phyloP scores from a whole-genome alignment of 2,797 vertebrate genomes.

The Oceanodroma leucorhoa region DNA sequence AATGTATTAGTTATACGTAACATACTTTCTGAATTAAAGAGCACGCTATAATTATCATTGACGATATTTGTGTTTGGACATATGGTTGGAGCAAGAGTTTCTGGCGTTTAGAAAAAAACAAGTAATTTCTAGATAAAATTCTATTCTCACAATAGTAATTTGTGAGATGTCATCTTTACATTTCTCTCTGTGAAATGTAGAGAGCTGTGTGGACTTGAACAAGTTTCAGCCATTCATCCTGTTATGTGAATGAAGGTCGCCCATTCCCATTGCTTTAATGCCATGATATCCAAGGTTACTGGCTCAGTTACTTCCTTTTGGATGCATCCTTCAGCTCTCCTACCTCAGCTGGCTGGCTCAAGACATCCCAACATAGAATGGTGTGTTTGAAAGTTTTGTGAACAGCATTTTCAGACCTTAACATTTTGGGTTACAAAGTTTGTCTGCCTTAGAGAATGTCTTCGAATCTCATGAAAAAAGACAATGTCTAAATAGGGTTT shows the following conservation, averaged over 20 bases:
- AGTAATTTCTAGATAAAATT: not conserved
- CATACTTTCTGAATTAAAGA: not conserved
- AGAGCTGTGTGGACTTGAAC: not conserved
- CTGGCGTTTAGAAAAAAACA: not conserved
- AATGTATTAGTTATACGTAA: not conserved
- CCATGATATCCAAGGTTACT: not conserved
- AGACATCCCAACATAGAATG: accelerated
- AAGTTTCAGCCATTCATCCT: not conserved
- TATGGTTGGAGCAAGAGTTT: not conserved
- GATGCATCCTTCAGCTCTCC: not conserved
- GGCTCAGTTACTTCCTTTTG: not conserved
- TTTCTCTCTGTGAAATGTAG: not conserved
- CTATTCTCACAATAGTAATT: not conserved
- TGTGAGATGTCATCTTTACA: no score
- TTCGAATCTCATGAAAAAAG: not conserved
- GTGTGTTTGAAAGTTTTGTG: not conserved
- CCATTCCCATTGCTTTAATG: not conserved
- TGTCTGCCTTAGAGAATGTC: not conserved
- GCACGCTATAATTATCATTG: not conserved
- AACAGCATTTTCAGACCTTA: not conserved
- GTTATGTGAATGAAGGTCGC: not conserved
- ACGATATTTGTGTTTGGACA: not conserved
- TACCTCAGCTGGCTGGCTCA: not conserved
- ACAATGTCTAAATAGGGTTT: not conserved
- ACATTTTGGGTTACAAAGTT: not conserved